phyloP scores from a whole-genome alignment of 2,113 vertebrate species.

The Mirounga angustirostris region DNA sequence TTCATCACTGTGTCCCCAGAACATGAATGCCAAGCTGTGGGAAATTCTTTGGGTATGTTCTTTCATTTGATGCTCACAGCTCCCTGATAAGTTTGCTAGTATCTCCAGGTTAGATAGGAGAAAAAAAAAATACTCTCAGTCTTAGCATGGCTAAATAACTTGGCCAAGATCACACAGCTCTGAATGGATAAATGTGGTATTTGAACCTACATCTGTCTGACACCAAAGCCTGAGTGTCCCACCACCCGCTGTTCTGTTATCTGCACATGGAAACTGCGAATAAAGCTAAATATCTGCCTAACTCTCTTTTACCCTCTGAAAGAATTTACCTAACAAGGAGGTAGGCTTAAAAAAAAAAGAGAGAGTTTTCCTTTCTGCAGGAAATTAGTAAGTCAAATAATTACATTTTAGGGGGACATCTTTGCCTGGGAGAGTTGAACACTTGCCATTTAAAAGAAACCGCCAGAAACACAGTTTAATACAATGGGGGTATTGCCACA shows the following conservation, averaged over 20 bases:
- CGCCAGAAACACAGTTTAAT: slow-evolving; percentile 35
- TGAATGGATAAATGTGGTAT: neutral
- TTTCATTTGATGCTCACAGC: neutral
- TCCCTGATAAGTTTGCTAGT: neutral
- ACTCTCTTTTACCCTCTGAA: neutral
- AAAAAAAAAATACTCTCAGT: neutral
- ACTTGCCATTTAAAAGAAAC: slow-evolving; percentile 59
- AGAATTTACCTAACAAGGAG: neutral
- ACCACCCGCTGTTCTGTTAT: neutral
- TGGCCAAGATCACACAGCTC: neutral
- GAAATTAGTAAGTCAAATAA: slow-evolving; percentile 46
- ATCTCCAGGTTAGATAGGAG: neutral
- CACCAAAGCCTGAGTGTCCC: neutral
- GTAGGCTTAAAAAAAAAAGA: neutral
- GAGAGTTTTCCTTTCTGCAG: slow-evolving; percentile 1
- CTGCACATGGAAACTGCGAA: neutral
- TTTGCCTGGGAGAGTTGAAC: slow-evolving; percentile 40
- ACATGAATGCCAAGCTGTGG: neutral
- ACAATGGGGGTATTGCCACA: slow-evolving; percentile 3
- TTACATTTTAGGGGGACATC: slow-evolving; percentile 7
- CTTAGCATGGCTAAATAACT: neutral
- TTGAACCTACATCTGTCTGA: neutral
- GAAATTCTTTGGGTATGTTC: neutral
- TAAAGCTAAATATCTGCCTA: neutral
- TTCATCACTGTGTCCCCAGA: neutral